Base-by-base conservation (phyloP, 2,888 invertebrate species). In the Harpalus rubripes region DNA sequence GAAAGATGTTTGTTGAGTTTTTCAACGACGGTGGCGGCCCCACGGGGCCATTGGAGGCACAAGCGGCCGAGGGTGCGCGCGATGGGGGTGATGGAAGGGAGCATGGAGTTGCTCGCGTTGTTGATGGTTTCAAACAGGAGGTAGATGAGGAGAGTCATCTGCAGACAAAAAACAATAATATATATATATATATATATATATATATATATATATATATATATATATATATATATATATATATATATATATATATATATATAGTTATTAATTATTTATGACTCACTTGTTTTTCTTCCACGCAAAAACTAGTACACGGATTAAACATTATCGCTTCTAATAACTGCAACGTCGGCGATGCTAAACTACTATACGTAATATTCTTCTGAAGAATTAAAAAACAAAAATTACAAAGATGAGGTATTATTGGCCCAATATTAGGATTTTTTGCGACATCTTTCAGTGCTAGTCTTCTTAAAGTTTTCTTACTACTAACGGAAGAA, bases 341-440 rank as follows among this genome's bases (percentile, higher is more conserved):
- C 87, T 93, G 93, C 87, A 94, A 88, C 90, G 90, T 91, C 76
- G 89, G 88, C 44, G 90, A 86, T 5, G 91, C 91, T 22, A 91
- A 85, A 82, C 88, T 88, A 87, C 91, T 90, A 85, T 91, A 90
- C 4, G 90, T 90, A 18, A 90, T 89, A 86, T 94, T 93, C 87
- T 94, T 94, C 63, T 93, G 94, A 0, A 94, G 88, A 1, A 94
- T 92, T 59, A 94, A 88, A 22, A 94, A 93, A 0, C 93, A 93
- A 87, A 94, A 89, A 88, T 93, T 93, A 88, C 94, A 94, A 74
- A 94, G 92, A 90, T 94, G 94, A 12, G 94, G 93, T 82, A 93
- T 92, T 87, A 94, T 93, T 0, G 93, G 93, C 0, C 94, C 94
- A 26, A 94, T 93, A 22, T 92, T 89, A 0, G 92, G 92, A 88